Base-by-base conservation (phyloP, 1,140 invertebrate species). In the Eupristina koningsbergeri region DNA sequence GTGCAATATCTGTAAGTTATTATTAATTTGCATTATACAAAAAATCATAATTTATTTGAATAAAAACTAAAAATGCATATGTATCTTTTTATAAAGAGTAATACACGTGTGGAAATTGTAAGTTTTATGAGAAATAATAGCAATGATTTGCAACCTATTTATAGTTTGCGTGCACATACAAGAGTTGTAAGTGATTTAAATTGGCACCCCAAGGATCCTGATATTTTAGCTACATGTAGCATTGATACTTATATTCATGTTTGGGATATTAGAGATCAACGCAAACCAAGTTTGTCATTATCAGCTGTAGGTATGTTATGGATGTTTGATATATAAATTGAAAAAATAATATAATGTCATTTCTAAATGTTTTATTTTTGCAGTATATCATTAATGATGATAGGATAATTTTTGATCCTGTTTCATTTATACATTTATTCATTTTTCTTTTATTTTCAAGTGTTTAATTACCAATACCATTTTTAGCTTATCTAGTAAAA, bases 181-280 rank as follows among this genome's bases (percentile, higher is more conserved):
- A 92, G 98, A 86, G 96, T 97, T 15, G 96, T 99, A 17, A 98
- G 96, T 88, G 98, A 98, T 90, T 94, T 99, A 71, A 97, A 98
- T 91, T 99, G 98, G 96, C 97, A 98, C 89, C 94, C 95, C 83
- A 96, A 96, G 90, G 96, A 98, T 90, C 95, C 96, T n/a, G 96
- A 98, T 90, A 91, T 98, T 26, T 93, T 99, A 84, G 97, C 97
- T 19, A 97, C 97, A 50, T 98, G 97, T 89, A 98, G 98, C 36
- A 97, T 98, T 58, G 98, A 99, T 90, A 97, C 97, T 67, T 98
- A 96, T 88, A 97, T 98, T 78, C 95, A 98, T 90, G 94, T 99
- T 64, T 99, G 98, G 98, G 98, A 99, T 89, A 93, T 98, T 17
- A 93, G 97, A 89, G 97, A 98, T 91, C 93, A 96, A 9, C 93